Evolutionary conservation across 2,113 vertebrate species (phyloP).

Genomic region (Eulemur rufifrons): DNA sequence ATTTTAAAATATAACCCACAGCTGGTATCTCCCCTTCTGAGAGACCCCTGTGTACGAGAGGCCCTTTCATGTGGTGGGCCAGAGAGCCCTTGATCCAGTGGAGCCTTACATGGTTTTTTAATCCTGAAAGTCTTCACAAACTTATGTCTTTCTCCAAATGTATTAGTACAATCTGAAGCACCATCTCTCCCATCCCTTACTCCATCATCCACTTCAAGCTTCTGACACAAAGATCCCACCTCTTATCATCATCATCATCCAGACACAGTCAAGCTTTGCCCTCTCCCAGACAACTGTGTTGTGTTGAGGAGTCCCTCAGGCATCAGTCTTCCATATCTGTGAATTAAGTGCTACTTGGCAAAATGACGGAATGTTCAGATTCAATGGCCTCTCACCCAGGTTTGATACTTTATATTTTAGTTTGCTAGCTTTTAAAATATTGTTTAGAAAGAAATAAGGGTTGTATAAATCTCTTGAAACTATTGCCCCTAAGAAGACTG

Average conservation of each 20-base stretch:
- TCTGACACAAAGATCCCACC: neutral
- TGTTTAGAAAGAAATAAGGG: neutral
- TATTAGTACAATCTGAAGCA: neutral
- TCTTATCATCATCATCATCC: neutral
- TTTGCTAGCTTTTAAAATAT: neutral
- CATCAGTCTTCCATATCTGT: neutral
- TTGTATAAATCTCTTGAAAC: neutral
- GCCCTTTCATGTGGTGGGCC: neutral
- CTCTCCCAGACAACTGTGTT: neutral
- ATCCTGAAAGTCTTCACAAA: neutral
- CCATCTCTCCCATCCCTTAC: neutral
- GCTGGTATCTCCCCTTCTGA: slow-evolving; percentile 35
- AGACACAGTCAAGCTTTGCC: neutral
- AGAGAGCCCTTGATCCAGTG: neutral
- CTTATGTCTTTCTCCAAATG: neutral
- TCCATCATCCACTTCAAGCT: neutral
- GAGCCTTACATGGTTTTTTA: neutral
- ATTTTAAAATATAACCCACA: slow-evolving; percentile 55
- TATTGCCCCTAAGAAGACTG: neutral
- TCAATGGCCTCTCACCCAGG: neutral
- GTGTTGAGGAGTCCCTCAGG: neutral
- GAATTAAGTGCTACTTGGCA: neutral
- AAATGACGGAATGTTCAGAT: neutral
- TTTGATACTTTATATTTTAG: neutral
- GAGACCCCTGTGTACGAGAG: neutral